Evolutionary conservation across 30 jellyfish, hydroid and myxozoan genomes (phyloP), one percentile per base, ranked within the genome.

Genomic region (Clytia hemisphaerica): DNA sequence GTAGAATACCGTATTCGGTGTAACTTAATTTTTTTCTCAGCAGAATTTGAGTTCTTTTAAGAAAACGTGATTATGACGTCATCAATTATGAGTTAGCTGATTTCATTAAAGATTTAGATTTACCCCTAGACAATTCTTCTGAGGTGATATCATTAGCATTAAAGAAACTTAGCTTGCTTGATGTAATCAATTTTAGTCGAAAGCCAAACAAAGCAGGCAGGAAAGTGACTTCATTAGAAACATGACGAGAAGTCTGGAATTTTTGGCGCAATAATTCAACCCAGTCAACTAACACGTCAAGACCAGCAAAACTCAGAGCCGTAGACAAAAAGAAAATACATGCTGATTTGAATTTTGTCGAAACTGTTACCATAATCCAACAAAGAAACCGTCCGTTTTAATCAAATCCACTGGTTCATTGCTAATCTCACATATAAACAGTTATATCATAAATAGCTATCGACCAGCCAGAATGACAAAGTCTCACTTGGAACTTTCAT

Each of bases 171-270:
- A 61, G 76, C 16, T 36, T 62, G 35, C 63, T 37, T 3, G 64
- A 62, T 4, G 28, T 37, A 62, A 36, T 62, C 64, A 62, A 62
- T 37, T 36, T 61, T 61, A 9, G 61, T 36, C 37, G 42, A 61
- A 62, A 62, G 62, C 76, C 76, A 62, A 36, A 59, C 19, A 62
- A 62, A 62, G 76, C 76, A 32, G 76, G 76, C 25, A 62, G 76
- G 67, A 59, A 61, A 36, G 42, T 37, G 76, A 62, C 64, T 36
- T 62, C 76, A 4, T 36, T 62, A 1, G 76, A 62, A 40, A 62
- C 76, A 34, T 36, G 76, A 61, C 64, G 42, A 34, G 42, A 62
- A 27, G 76, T 62, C 5, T 62, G 63, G 76, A 40, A 62, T 35
- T 62, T 62, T 40, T 62, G 76, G 76, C 76, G 42, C 42, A 36